phyloP scores from a whole-genome alignment of 2,113 vertebrate genomes.

The Coryphaenoides rupestris region DNA sequence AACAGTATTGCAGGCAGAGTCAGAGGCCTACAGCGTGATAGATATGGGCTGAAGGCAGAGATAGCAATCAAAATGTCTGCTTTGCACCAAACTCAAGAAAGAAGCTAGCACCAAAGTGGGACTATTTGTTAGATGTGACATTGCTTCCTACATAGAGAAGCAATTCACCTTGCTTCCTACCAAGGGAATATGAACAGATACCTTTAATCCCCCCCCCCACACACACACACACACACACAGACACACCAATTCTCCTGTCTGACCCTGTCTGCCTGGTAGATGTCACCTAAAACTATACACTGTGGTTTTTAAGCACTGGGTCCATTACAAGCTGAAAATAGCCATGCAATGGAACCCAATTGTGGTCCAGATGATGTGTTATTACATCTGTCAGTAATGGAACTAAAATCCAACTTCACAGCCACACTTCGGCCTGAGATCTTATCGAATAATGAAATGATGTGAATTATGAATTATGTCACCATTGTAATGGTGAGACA shows the following conservation, averaged over 20 bases:
- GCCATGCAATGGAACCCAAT: background rate
- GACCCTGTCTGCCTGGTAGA: conserved; percentile 23
- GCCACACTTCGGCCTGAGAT: too few relatives aligned
- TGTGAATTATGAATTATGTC: too few relatives aligned
- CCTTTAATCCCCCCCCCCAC: conserved; percentile 35
- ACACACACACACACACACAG: background rate
- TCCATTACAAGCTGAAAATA: conserved; percentile 13
- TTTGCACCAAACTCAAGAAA: conserved; percentile 17
- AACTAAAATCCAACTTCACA: too few relatives aligned
- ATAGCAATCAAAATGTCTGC: conserved; percentile 5
- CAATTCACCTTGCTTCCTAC: background rate
- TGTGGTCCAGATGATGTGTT: background rate
- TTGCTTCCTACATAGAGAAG: conserved; percentile 1
- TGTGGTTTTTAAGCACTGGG: conserved; percentile 14
- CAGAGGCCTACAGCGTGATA: too few relatives aligned
- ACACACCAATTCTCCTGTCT: conserved; percentile 37
- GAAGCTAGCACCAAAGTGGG: conserved; percentile 32
- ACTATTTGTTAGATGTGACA: conserved; percentile 28
- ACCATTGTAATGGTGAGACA: too few relatives aligned
- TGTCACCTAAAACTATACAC: conserved; percentile 37
- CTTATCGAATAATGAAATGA: too few relatives aligned
- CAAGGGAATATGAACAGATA: conserved; percentile 33
- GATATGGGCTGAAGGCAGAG: too few relatives aligned
- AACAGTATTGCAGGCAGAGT: too few relatives aligned
- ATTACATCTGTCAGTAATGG: too few relatives aligned